phyloP scores from a whole-genome alignment of 2,797 vertebrate species.

The Paguma larvata region DNA sequence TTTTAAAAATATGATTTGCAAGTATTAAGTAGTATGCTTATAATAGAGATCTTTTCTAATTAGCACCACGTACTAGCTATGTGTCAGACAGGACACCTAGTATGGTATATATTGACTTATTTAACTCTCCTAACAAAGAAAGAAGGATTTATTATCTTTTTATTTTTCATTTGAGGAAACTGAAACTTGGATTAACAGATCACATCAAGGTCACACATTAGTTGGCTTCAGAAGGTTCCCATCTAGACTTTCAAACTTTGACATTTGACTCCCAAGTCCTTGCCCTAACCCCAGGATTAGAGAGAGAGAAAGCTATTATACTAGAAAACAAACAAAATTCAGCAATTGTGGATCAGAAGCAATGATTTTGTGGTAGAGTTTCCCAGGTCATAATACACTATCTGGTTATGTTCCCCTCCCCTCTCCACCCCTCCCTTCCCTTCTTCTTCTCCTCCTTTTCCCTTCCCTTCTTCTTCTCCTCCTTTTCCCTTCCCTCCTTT shows the following conservation, averaged over 20 bases:
- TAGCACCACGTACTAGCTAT: not conserved
- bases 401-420: not conserved
- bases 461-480: not conserved
- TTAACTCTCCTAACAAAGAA: not conserved
- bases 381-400: not conserved
- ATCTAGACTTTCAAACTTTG: not conserved
- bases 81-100: not conserved
- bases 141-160: not conserved
- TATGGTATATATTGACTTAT: not conserved
- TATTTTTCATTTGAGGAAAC: not conserved
- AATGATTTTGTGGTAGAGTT: not conserved
- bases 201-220: not conserved
- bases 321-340: not conserved
- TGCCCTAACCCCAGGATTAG: not conserved
- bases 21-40: not conserved
- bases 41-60: not conserved
- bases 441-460: not conserved
- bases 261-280: not conserved
- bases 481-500: not conserved
- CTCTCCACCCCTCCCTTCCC: fast-evolving
- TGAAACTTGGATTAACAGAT: not conserved
- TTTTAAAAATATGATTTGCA: conserved; percentile 22
- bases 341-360: not conserved
- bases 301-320: not conserved
- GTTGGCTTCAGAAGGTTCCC: not conserved